These are phyloP conservation scores for Hemibagrus wyckioides DNA, from an alignment of 2,113 vertebrate species.

Conservation along the genomic window DNA sequence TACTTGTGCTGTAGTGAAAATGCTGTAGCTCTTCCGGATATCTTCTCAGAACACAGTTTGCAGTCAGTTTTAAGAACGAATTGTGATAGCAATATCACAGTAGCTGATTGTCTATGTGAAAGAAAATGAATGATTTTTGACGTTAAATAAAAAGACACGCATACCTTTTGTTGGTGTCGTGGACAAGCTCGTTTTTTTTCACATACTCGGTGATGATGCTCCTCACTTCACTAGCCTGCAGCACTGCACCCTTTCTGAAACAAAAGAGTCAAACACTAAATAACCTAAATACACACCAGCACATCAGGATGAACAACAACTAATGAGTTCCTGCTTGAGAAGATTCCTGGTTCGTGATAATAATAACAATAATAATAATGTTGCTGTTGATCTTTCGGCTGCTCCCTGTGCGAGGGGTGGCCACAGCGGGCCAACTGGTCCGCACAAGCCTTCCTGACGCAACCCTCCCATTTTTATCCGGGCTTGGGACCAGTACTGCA, in stretches of 20 bases:
- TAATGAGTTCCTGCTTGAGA: not conserved
- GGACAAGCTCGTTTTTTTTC: conserved; percentile 86
- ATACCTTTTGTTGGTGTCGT: conserved; percentile 90
- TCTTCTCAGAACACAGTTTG: not conserved
- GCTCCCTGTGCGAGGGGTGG: too few relatives aligned
- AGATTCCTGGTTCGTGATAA: not conserved
- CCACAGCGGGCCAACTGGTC: too few relatives aligned
- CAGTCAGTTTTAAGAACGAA: not conserved
- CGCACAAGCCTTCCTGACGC: too few relatives aligned
- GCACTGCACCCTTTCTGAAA: conserved; percentile 83
- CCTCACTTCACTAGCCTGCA: conserved; percentile 84
- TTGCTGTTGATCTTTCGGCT: too few relatives aligned
- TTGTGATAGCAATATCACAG: not conserved
- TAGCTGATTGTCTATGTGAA: not conserved
- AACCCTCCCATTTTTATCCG: too few relatives aligned
- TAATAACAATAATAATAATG: not conserved
- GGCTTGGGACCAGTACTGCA: too few relatives aligned
- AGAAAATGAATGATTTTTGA: not conserved
- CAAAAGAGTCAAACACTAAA: too few relatives aligned
- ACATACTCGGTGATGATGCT: conserved; percentile 82
- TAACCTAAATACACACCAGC: not conserved
- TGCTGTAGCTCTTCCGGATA: not conserved
- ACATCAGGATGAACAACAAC: not conserved
- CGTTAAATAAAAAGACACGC: conserved; percentile 39
- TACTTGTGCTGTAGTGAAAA: not conserved